Evolutionary conservation across 2,113 vertebrate genomes (phyloP), one percentile per base, ranked within the genome.

Genomic region (Sorex fumeus): DNA sequence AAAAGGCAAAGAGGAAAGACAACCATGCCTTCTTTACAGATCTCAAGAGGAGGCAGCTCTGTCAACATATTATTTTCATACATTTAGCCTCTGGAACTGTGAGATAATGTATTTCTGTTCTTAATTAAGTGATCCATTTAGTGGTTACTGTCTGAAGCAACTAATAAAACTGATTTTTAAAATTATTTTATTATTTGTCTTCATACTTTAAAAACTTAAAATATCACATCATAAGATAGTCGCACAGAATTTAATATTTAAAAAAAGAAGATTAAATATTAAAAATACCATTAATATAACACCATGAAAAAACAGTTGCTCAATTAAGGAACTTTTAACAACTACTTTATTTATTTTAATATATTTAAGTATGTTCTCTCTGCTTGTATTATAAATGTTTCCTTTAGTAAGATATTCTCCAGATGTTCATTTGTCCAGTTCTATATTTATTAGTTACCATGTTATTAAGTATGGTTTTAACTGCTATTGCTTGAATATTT

Each of bases 391-490:
- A 84, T 74, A 77, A 96, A 80, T 71, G 12, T 36, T n/a, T 45
- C 15, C 9, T 50, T 83, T 80, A 86, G 19, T 84, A 81, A 77
- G 0, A 60, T 96, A 6, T 47, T 66, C n/a, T 71, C 45, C 28
- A 36, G 0, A 0, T 70, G 9, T 69, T 21, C 45, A 2, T 87
- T 71, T 64, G 9, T 36, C 32, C 12, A 93, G 71, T 71, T 71
- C 67, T 8, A 8, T 71, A 66, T 62, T 85, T 57, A 76, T 19
- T 1, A 4, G 12, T 84, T 79, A 45, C 1, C 23, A 60, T 21
- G 77, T 57, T 87, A 47, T 71, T 36, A 78, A 70, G 62, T 60
- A 78, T 45, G 47, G 0, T 3, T 75, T 83, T 81, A 91, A 78
- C 8, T 70, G 16, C 23, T 87, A 86, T 2, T 71, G 2, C 15